Evolutionary conservation across 2,113 vertebrate species (phyloP), one percentile per base, ranked within the genome.

Genomic region (Ellobius talpinus): DNA sequence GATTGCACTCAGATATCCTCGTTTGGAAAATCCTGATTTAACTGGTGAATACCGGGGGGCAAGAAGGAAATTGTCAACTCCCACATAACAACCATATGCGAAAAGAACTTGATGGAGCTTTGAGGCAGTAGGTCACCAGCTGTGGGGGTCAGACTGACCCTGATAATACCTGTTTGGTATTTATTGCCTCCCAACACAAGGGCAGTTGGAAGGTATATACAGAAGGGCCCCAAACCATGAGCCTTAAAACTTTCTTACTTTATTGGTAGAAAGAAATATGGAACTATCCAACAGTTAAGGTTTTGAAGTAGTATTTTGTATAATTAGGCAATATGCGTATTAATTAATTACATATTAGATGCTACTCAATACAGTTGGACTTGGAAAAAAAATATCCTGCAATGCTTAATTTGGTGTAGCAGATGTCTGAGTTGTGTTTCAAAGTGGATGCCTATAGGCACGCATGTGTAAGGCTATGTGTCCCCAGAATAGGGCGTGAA

Each of bases 221-320:
- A 86, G 17, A 95, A 55, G 7, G 7, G 74, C 11, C 8, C n/a
- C n/a, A 55, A 88, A 73, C 39, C n/a, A 26, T 19, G 82, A 84
- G 68, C 9, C 89, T 79, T n/a, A 17, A 50, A 17, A 50, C 7
- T 78, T 70, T 33, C 29, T 45, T 70, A 66, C 50, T 82, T 79
- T 88, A 72, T 68, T 96, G 92, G 65, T 13, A 74, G 84, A 88
- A 3, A 82, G 47, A 95, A 96, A 72, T 96, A 50, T 66, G 65
- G 58, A 89, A 91, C 68, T 90, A 87, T 39, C 5, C 19, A 42
- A 45, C 65, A 85, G 94, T 92, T 81, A 88, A 65, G 29, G 50
- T 63, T 94, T 82, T 94, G 29, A 89, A 61, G 82, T 72, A 16
- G 29, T 12, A 50, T 90, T 95, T 93, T 94, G 61, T 33, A 93